These are phyloP conservation scores for Labroides dimidiatus DNA, from an alignment of 2,797 vertebrate species.

Conservation along the genomic window DNA sequence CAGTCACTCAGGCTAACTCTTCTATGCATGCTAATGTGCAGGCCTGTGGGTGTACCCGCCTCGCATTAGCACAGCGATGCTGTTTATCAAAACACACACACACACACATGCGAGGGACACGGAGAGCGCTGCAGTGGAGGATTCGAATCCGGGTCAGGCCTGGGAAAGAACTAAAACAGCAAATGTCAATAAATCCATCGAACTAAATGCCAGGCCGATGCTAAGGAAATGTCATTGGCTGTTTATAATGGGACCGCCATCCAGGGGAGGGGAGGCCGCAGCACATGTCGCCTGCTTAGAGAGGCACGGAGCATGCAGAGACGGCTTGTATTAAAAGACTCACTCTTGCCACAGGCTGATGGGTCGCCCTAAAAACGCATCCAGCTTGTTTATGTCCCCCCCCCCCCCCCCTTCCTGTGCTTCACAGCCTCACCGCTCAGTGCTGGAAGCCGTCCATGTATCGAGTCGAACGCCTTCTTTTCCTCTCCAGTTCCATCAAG, in stretches of 20 bases:
- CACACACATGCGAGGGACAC: slow-evolving; percentile 9
- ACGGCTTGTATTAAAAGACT: too few relatives aligned
- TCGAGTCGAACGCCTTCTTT: slow-evolving; percentile 33
- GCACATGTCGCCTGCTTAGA: too few relatives aligned
- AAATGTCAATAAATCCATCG: slow-evolving; percentile 82
- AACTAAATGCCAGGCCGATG: slow-evolving; percentile 77
- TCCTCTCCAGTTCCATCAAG: slow-evolving; percentile 36
- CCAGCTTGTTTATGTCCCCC: neutral
- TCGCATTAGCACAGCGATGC: neutral
- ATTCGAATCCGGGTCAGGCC: slow-evolving; percentile 46
- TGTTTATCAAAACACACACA: slow-evolving; percentile 45
- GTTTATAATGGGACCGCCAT: slow-evolving; percentile 58
- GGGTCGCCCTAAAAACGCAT: too few relatives aligned
- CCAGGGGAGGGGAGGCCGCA: slow-evolving; percentile 7
- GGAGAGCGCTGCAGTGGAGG: slow-evolving; percentile 5
- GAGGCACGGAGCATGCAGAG: too few relatives aligned
- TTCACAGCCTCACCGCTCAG: neutral
- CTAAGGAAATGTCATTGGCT: slow-evolving; percentile 78
- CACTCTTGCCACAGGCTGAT: too few relatives aligned
- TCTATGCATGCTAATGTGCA: slow-evolving; percentile 46
- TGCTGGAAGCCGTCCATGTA: slow-evolving; percentile 20
- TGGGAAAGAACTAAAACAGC: slow-evolving; percentile 29
- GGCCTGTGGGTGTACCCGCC: neutral
- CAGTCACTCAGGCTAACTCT: neutral
- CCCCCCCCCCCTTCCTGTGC: neutral